Conservation (phyloP, 2,888 invertebrate genomes). For the Cephus pygmeus region DNA sequence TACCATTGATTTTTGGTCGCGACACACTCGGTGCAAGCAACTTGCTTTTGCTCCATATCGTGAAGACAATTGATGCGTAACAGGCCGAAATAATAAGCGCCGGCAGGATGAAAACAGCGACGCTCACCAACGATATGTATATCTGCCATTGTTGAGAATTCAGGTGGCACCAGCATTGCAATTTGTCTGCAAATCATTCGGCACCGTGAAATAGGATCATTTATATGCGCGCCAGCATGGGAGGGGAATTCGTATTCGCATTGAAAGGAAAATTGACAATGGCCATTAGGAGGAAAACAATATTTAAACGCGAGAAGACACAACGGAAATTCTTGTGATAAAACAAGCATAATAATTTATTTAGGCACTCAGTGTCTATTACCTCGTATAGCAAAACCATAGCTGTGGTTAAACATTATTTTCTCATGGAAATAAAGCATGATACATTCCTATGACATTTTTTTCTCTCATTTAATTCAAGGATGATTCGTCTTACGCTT, state of each 20-base stretch:
- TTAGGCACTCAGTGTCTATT: no score
- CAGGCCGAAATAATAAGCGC: slow-evolving; percentile 68
- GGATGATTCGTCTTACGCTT: neutral
- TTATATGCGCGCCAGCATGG: neutral
- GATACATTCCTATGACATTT: neutral
- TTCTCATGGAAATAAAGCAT: no score
- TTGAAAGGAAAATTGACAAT: neutral
- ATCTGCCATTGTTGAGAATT: slow-evolving; percentile 62
- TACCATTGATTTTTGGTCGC: slow-evolving; percentile 19
- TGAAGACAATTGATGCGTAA: slow-evolving; percentile 67
- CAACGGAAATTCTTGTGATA: neutral
- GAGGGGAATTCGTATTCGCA: neutral
- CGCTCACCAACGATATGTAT: slow-evolving; percentile 65
- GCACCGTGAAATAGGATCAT: neutral
- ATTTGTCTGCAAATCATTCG: slow-evolving; percentile 33
- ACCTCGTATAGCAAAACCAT: no score
- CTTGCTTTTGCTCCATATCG: slow-evolving; percentile 67
- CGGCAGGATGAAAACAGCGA: slow-evolving; percentile 67
- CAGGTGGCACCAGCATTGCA: slow-evolving; percentile 65
- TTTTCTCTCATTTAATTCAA: neutral
- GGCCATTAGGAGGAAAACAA: neutral
- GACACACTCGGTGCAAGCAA: slow-evolving; percentile 42
- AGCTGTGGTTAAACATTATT: no score
- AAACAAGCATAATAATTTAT: no score
- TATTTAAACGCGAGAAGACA: neutral